phyloP scores from a whole-genome alignment of 2,888 invertebrate species.

The Spilosoma lubricipeda region DNA sequence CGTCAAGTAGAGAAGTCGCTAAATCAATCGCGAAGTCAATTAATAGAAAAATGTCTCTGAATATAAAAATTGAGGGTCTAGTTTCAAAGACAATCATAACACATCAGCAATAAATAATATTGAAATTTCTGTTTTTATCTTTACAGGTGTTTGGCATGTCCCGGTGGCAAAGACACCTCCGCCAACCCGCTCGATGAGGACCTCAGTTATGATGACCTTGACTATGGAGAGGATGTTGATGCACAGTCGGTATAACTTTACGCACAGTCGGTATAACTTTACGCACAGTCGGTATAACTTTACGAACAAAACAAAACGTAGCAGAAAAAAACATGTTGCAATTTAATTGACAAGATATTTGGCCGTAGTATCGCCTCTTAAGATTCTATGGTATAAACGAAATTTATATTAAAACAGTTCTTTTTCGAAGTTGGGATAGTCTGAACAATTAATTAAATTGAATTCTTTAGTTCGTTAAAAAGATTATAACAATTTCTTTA shows the following conservation, averaged over 20 bases:
- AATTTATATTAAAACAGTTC: not conserved
- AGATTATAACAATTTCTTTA: not conserved
- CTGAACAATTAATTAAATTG: not conserved
- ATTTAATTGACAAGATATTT: not conserved
- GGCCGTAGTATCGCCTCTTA: not conserved
- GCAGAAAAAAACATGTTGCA: not conserved
- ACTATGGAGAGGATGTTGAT: constrained; percentile 88
- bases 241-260: too few relatives aligned
- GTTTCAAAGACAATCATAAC: not conserved
- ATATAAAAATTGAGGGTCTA: not conserved
- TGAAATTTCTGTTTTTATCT: not conserved
- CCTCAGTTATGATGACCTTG: constrained; percentile 85
- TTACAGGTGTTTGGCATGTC: constrained; percentile 88
- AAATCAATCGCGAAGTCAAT: too few relatives aligned
- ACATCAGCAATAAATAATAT: not conserved
- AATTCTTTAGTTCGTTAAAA: not conserved
- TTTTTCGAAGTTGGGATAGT: not conserved
- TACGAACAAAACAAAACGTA: not conserved
- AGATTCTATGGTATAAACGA: not conserved
- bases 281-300: constrained; percentile 65
- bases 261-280: constrained; percentile 63
- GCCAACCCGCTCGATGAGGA: constrained; percentile 86
- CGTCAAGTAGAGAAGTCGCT: too few relatives aligned
- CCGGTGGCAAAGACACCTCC: constrained; percentile 83
- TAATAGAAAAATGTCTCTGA: not conserved